Percentiles rank a stretch among this genome's conserved stretches.
Evolutionary conservation across 2,113 vertebrate genomes (phyloP).

Genomic region (Ceratotherium simum): DNA sequence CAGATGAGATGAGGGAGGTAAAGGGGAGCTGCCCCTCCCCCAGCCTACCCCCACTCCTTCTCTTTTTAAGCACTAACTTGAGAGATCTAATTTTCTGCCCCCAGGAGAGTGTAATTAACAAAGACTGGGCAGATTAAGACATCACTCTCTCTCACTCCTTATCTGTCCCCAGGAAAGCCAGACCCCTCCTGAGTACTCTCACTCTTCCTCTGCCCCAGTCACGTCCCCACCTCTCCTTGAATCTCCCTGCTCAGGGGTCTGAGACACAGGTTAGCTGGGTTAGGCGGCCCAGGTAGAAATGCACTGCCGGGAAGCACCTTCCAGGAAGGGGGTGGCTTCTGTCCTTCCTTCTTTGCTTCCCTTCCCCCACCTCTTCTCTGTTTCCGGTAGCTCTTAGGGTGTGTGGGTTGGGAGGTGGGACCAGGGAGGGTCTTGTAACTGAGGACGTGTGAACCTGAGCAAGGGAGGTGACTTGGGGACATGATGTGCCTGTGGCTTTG

Average conservation of each 20-base stretch:
- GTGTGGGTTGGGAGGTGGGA: neutral
- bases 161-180: neutral
- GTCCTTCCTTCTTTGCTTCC: neutral
- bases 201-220: neutral
- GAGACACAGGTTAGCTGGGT: neutral
- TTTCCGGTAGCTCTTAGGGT: neutral
- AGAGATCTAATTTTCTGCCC: constrained; percentile 41
- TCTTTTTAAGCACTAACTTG: constrained; percentile 1
- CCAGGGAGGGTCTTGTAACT: neutral
- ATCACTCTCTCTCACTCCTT: neutral
- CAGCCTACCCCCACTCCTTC: neutral
- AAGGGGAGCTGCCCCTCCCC: neutral
- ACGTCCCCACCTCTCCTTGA: neutral
- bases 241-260: neutral
- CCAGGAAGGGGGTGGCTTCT: neutral
- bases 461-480: neutral
- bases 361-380: neutral
- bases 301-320: neutral
- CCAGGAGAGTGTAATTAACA: constrained; percentile 10
- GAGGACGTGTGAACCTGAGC: neutral
- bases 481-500: neutral
- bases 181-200: neutral
- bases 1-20: neutral
- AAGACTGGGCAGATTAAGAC: constrained; percentile 2
- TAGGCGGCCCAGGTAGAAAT: neutral